Base-by-base conservation (phyloP, 1,140 invertebrate genomes). In the Ceratosolen solmsi region DNA sequence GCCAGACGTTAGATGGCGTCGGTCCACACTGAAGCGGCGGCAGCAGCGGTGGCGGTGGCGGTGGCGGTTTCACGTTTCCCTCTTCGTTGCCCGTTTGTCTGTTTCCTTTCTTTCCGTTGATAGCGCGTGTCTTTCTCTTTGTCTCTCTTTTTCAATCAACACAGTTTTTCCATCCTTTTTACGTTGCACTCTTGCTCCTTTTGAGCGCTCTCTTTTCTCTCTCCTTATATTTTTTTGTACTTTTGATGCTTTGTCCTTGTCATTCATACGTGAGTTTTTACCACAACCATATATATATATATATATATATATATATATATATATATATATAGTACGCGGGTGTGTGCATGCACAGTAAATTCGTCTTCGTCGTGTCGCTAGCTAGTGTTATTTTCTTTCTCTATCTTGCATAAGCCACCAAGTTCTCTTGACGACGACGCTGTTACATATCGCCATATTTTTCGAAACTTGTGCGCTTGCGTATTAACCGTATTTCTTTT, bases 1-100 rank as follows among this genome's bases (percentile, higher is more conserved):
- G 87, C 89, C 87, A 89, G 88, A 87, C 89, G 89, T 91, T 90
- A 91, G 90, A 91, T 91, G 90, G 90, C 90, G 90, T 91, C 90
- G 89, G 89, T 91, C 88, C 86, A 70, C 86, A 76, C 58, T 58
- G 58, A 65, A 70, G 60, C 80, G 60, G n/a, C 54, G 70, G 38
- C 25, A 38, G 75, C 27, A 38, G 38, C 36, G 74, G 58, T 51
- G 54, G 25, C 15, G 25, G 49, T 9, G 46, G 33, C 74, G 56
- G 56, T 63, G 56, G 74, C 63, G 60, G 79, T 73, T 80, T 80
- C 79, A 13, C 56, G 78, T 80, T 74, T 74, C 79, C 17, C 56
- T 77, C 74, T 65, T 60, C 60, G 60, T 41, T 46, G 25, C 15
- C 46, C 9, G 15, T 54, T 65, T 46, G 75, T 20, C 27, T 27